phyloP scores from a whole-genome alignment of 2,113 vertebrate species.

The Mionectes macconnelli region DNA sequence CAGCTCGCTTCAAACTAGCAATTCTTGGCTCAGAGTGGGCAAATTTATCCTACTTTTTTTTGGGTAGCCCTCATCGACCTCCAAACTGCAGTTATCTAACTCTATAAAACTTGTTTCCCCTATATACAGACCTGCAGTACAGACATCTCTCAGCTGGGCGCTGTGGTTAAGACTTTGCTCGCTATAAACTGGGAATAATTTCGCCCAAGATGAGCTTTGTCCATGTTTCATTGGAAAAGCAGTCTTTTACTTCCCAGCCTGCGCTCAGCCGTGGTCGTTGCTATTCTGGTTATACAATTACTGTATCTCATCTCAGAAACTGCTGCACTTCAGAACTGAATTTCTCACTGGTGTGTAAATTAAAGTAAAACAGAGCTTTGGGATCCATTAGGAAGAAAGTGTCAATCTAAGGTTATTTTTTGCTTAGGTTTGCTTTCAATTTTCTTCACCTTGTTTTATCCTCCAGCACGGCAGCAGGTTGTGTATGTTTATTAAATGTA shows the following conservation, averaged over 20 bases:
- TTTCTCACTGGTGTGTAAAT: conserved; percentile 14
- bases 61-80: neutral
- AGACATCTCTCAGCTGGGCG: neutral
- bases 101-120: neutral
- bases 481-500: conserved; percentile 46
- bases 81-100: neutral
- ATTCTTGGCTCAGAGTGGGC: neutral
- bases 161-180: neutral
- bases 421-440: neutral
- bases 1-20: neutral
- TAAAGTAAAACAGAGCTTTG: conserved; percentile 29
- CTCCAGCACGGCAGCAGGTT: conserved; percentile 15
- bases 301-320: neutral
- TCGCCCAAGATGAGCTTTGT: neutral
- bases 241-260: neutral
- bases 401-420: conserved; percentile 53
- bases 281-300: conserved; percentile 16
- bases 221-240: neutral
- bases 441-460: conserved; percentile 35
- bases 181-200: neutral
- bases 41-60: neutral
- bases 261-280: neutral
- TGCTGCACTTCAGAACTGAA: neutral
- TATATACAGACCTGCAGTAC: neutral
- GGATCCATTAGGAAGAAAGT: conserved; percentile 14